Evolutionary conservation across 2,888 invertebrate genomes (phyloP), one percentile per base, ranked within the genome.

Genomic region (Drosophila pseudotakahashii): DNA sequence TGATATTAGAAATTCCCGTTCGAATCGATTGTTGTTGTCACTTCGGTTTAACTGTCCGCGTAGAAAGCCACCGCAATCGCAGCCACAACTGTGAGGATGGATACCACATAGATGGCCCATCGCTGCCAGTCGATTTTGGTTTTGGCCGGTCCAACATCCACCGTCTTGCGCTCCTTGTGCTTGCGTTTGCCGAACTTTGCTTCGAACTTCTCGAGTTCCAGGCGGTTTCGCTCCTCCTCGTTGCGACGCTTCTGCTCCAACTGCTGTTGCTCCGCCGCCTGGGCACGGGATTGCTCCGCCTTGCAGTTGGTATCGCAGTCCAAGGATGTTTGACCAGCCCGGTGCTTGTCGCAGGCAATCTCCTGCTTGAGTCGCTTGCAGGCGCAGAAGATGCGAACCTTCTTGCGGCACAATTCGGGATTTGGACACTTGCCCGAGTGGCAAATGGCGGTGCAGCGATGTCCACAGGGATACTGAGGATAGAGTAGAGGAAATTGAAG

Each of bases 341-440:
- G 91, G 34, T 94, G 93, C 41, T 93, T 90, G 78, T 95, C 94
- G 81, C 97, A 97, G 0, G 94, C 92, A 71, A 95, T 93, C 80
- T 97, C 96, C 81, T 94, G 94, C 90, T 96, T 97, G 7, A 96
- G 91, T 66, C 96, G 94, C 78, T 95, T 95, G 90, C 98, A 98
- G 36, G 93, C 92, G 82, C 98, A 98, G 63, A 94, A 93, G 0
- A 97, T 92, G 90, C 96, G 96, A 0, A 97, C 94, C 90, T 96
- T 97, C 88, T 96, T 96, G 61, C 94, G 94, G 89, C 98, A 98
- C 0, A 92, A 90, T 70, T 95, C 94, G 6, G 93, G 92, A 73
- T 94, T 93, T 1, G 94, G 93, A 88, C 97, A 98, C 0, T 91
- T 83, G 0, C 96, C 96, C 0, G 94, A 92, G 89, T 97, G 97